These are phyloP conservation scores for Nineta flava DNA, from an alignment of 2,888 invertebrate species.

Conservation along the genomic window DNA sequence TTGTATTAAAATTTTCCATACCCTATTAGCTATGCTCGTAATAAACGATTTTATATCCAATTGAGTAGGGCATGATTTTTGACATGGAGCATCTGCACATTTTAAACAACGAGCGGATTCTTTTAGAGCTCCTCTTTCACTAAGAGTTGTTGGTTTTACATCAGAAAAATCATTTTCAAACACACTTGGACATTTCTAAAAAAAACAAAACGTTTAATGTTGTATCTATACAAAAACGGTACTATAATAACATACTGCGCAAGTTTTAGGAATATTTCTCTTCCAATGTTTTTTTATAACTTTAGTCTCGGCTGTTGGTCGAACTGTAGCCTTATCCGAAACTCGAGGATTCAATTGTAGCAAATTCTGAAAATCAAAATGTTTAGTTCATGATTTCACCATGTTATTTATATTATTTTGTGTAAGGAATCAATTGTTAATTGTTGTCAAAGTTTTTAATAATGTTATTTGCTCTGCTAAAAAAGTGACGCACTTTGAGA, in stretches of 20 bases:
- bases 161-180: constrained; percentile 81
- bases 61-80: constrained; percentile 97
- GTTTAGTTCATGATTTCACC: too few relatives aligned
- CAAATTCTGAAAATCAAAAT: constrained; percentile 51
- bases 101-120: constrained; percentile 83
- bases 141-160: constrained; percentile 92
- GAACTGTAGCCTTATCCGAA: constrained; percentile 54
- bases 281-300: constrained; percentile 88
- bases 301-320: constrained; percentile 78
- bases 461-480: too few relatives aligned
- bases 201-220: constrained; percentile 10
- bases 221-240: not conserved
- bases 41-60: constrained; percentile 95
- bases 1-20: constrained; percentile 19
- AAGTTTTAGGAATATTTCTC: constrained; percentile 72
- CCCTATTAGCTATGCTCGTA: constrained; percentile 89
- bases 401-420: too few relatives aligned
- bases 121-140: constrained; percentile 82
- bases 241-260: constrained; percentile 46
- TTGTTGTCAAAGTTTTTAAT: too few relatives aligned
- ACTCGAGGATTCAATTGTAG: constrained; percentile 73
- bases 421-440: too few relatives aligned
- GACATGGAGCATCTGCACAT: constrained; percentile 93
- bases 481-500: too few relatives aligned
- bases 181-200: constrained; percentile 49